phyloP scores from a whole-genome alignment of 2,888 invertebrate genomes.

The Malacosoma neustria region DNA sequence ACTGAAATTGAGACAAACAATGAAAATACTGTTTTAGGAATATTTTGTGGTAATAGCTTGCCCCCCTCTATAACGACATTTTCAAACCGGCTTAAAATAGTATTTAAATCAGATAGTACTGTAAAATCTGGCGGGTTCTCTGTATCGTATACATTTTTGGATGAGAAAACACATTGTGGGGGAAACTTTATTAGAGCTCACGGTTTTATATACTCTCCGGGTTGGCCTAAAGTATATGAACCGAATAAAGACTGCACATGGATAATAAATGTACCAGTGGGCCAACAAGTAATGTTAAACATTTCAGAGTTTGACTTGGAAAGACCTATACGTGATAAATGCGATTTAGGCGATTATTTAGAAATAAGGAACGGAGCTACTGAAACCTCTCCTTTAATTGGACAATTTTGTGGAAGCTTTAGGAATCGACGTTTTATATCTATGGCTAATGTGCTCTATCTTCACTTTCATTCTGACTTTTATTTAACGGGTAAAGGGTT shows the following conservation, averaged over 20 bases:
- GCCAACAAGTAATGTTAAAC: conserved; percentile 83
- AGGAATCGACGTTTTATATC: conserved; percentile 81
- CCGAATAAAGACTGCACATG: conserved; percentile 84
- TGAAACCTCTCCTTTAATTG: conserved; percentile 82
- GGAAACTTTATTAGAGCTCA: conserved; percentile 77
- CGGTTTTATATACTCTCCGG: conserved; percentile 85
- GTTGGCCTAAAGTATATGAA: conserved; percentile 85
- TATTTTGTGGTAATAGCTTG: conserved; percentile 80
- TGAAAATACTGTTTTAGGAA: conserved; percentile 39
- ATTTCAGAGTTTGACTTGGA: conserved; percentile 76
- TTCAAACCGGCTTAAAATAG: conserved; percentile 79
- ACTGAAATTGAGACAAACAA: conserved; percentile 74
- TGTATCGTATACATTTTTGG: conserved; percentile 76
- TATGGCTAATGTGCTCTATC: conserved; percentile 81
- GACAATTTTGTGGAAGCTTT: conserved; percentile 83
- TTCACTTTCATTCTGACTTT: conserved; percentile 85
- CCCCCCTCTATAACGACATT: conserved; percentile 82
- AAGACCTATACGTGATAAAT: conserved; percentile 37
- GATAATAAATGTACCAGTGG: conserved; percentile 81
- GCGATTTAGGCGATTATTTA: conserved; percentile 51
- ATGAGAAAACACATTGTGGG: conserved; percentile 77
- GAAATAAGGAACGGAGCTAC: conserved; percentile 85
- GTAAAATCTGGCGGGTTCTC: conserved; percentile 80
- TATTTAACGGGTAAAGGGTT: conserved; percentile 81
- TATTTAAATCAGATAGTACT: conserved; percentile 77